Percentiles rank a stretch among this genome's conserved stretches.
phyloP scores from a whole-genome alignment of 1,140 invertebrate species.

The Anadara kagoshimensis region DNA sequence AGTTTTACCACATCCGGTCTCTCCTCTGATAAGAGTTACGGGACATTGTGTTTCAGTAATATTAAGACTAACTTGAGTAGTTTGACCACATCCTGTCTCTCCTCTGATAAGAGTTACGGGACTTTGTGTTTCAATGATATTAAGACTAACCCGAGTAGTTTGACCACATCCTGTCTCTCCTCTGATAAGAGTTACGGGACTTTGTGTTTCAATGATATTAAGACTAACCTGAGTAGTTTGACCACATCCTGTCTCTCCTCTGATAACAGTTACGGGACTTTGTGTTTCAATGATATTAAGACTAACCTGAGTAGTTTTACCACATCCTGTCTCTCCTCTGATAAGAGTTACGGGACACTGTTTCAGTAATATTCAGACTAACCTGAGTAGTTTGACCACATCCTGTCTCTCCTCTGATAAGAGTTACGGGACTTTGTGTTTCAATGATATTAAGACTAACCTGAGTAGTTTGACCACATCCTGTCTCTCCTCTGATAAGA shows the following conservation, averaged over 20 bases:
- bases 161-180: slow-evolving; percentile 74
- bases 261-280: slow-evolving; percentile 61
- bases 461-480: slow-evolving; percentile 75
- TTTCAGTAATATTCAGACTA: neutral
- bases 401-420: too few species aligned
- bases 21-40: slow-evolving; percentile 70
- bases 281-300: neutral
- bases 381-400: slow-evolving; percentile 75
- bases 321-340: slow-evolving; percentile 74
- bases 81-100: slow-evolving; percentile 74
- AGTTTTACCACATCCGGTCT: slow-evolving; percentile 74
- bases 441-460: slow-evolving; percentile 38
- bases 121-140: neutral
- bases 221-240: slow-evolving; percentile 73
- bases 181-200: too few species aligned
- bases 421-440: too few species aligned
- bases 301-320: slow-evolving; percentile 73
- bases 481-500: slow-evolving; percentile 72
- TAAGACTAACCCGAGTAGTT: slow-evolving; percentile 71
- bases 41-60: neutral
- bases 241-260: slow-evolving; percentile 74
- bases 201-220: neutral
- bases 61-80: slow-evolving; percentile 68
- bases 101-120: slow-evolving; percentile 70
- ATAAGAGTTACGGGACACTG: slow-evolving; percentile 62